Conservation (phyloP, 2,888 invertebrate genomes). For the Drosophila mercatorum region DNA sequence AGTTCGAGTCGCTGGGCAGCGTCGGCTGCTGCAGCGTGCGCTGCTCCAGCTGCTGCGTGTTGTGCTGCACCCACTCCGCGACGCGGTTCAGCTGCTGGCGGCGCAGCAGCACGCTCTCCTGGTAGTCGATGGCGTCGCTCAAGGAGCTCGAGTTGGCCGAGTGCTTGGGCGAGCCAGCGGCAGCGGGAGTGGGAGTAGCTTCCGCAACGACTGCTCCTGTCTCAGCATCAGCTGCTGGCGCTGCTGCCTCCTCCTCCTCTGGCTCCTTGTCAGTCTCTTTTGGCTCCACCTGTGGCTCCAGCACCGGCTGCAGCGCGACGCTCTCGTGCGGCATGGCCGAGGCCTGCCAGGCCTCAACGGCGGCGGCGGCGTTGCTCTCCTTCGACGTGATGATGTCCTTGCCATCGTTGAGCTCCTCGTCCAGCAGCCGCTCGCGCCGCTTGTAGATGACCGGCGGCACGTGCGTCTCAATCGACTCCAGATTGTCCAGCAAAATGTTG, state of each 20-base stretch:
- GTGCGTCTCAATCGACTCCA: slow-evolving; percentile 87
- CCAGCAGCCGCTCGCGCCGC: slow-evolving; percentile 85
- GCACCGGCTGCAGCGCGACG: slow-evolving; percentile 66
- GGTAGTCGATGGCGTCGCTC: slow-evolving; percentile 82
- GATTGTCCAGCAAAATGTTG: slow-evolving; percentile 92
- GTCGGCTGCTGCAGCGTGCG: slow-evolving; percentile 62
- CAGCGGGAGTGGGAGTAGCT: slow-evolving; percentile 12
- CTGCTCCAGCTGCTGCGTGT: slow-evolving; percentile 85
- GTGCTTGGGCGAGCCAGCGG: slow-evolving; percentile 71
- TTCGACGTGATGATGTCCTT: slow-evolving; percentile 84
- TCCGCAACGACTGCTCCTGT: not conserved
- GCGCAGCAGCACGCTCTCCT: slow-evolving; percentile 86
- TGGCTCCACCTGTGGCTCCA: slow-evolving; percentile 69
- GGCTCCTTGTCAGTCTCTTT: slow-evolving; percentile 65
- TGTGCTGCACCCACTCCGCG: slow-evolving; percentile 91
- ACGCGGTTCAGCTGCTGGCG: slow-evolving; percentile 89
- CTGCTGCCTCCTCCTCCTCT: not conserved
- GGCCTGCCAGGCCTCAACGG: slow-evolving; percentile 76
- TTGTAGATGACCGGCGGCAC: slow-evolving; percentile 91
- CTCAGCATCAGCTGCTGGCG: not conserved
- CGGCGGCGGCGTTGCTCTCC: slow-evolving; percentile 72
- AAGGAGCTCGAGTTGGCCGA: slow-evolving; percentile 83
- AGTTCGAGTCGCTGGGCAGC: slow-evolving; percentile 65
- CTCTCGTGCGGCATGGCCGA: slow-evolving; percentile 57
- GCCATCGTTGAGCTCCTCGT: slow-evolving; percentile 84